Evolutionary conservation across 2,888 invertebrate genomes (phyloP).

Genomic region (Bembecia ichneumoniformis): DNA sequence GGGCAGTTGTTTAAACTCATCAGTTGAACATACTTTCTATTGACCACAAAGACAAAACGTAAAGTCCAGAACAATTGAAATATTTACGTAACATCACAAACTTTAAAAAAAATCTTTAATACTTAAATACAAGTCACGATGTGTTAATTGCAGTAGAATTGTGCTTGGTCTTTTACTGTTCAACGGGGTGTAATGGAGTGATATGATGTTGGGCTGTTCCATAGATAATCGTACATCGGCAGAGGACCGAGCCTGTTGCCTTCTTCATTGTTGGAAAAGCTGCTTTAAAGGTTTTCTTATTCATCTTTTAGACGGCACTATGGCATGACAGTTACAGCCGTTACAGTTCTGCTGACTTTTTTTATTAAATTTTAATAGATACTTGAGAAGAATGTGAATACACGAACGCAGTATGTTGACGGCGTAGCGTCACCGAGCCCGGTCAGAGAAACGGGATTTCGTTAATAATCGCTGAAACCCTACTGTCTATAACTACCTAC

Average conservation of each 20-base stretch:
- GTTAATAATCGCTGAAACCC: constrained; percentile 65
- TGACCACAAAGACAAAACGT: too few relatives aligned
- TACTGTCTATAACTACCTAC: constrained; percentile 38
- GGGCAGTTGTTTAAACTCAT: too few relatives aligned
- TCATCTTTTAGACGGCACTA: constrained; percentile 72
- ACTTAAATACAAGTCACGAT: too few relatives aligned
- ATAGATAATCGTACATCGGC: constrained; percentile 67
- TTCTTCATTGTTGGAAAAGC: constrained; percentile 72
- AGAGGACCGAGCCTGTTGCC: constrained; percentile 69
- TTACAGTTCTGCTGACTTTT: constrained; percentile 71
- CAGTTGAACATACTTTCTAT: too few relatives aligned
- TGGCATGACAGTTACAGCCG: constrained; percentile 72
- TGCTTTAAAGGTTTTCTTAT: constrained; percentile 70
- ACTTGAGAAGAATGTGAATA: constrained; percentile 67
- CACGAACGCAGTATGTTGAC: constrained; percentile 51
- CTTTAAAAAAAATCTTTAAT: too few relatives aligned
- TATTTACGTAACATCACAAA: too few relatives aligned
- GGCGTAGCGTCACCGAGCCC: constrained; percentile 50
- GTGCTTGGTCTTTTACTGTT: neutral
- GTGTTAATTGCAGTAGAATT: too few relatives aligned
- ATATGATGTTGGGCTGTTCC: constrained; percentile 69
- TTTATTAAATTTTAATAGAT: constrained; percentile 64
- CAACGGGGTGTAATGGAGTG: constrained; percentile 33
- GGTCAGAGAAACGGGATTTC: constrained; percentile 47
- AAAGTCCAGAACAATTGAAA: too few relatives aligned